A percentile compares a stretch with the other conserved stretches of the same genome.
phyloP scores from a whole-genome alignment of 2,797 vertebrate species.

The Hephaestus fuliginosus region DNA sequence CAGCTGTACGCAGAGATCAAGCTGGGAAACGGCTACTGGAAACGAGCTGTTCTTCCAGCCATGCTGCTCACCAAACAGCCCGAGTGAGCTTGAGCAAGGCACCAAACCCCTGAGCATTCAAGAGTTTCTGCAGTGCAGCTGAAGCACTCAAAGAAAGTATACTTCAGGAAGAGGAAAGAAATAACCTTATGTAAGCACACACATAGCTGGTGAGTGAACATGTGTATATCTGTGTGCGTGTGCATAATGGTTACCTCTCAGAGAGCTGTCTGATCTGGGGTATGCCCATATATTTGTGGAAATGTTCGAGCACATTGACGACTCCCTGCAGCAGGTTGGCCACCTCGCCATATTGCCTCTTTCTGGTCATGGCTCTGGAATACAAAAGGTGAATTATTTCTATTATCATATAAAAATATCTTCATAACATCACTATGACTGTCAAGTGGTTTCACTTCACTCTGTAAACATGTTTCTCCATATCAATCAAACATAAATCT shows the following conservation, averaged over 20 bases:
- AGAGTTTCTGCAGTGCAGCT: not conserved
- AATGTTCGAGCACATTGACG: conserved; percentile 97
- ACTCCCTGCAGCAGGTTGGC: conserved; percentile 98
- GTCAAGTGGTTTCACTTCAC: not conserved
- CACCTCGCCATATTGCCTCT: conserved; percentile 97
- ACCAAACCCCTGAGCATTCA: not conserved
- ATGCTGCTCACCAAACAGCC: conserved; percentile 14
- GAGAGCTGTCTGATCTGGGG: conserved; percentile 98
- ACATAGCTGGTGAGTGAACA: not conserved
- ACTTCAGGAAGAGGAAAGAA: not conserved
- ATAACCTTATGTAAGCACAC: not conserved
- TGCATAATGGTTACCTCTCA: conserved; percentile 88
- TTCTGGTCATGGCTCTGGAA: conserved; percentile 96
- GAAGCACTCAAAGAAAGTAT: not conserved
- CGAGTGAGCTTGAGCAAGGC: conserved; percentile 8
- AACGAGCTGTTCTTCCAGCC: conserved; percentile 35
- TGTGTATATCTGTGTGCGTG: conserved; percentile 19
- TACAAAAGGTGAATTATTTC: conserved; percentile 14
- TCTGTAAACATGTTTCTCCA: not conserved
- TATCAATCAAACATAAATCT: not conserved
- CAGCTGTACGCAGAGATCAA: conserved; percentile 19
- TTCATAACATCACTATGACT: not conserved
- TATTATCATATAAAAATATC: not conserved
- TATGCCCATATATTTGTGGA: conserved; percentile 98
- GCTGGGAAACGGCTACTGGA: conserved; percentile 41